Conservation (phyloP, 2,113 vertebrate species). For the Phainopepla nitens region DNA sequence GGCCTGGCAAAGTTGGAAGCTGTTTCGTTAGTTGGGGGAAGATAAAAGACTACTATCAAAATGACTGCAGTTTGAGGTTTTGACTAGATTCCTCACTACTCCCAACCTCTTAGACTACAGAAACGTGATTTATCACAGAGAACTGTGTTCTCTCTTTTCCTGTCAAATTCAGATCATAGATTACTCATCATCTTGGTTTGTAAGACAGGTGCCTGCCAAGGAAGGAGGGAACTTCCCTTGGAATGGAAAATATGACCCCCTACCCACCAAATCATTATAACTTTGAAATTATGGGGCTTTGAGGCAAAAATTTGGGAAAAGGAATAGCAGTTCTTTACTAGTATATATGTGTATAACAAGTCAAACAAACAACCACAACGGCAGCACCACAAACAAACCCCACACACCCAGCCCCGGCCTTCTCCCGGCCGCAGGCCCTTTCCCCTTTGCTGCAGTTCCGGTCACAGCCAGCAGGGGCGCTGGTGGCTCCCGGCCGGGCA, state of each 20-base stretch:
- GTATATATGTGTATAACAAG: not conserved
- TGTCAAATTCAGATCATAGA: not conserved
- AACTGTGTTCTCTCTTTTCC: not conserved
- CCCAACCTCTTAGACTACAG: not conserved
- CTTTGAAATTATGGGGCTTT: not conserved
- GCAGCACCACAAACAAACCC: too few relatives aligned
- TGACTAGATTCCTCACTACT: not conserved
- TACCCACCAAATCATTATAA: not conserved
- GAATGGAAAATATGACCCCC: not conserved
- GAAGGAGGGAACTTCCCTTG: not conserved
- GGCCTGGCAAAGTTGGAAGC: conserved; percentile 16
- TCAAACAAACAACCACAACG: not conserved
- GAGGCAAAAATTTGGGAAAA: not conserved
- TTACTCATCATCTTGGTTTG: not conserved
- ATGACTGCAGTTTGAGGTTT: not conserved
- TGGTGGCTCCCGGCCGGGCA: too few relatives aligned
- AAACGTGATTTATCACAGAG: not conserved
- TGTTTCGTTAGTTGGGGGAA: conserved; percentile 6
- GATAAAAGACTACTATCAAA: conserved; percentile 27
- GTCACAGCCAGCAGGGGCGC: too few relatives aligned
- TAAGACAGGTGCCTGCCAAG: not conserved
- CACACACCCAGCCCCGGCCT: too few relatives aligned
- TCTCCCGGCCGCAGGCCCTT: too few relatives aligned
- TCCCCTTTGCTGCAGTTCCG: too few relatives aligned
- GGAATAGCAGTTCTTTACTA: not conserved